Evolutionary conservation across 2,888 invertebrate species (phyloP), one percentile per base, ranked within the genome.

Genomic region (Tuberolachnus salignus): DNA sequence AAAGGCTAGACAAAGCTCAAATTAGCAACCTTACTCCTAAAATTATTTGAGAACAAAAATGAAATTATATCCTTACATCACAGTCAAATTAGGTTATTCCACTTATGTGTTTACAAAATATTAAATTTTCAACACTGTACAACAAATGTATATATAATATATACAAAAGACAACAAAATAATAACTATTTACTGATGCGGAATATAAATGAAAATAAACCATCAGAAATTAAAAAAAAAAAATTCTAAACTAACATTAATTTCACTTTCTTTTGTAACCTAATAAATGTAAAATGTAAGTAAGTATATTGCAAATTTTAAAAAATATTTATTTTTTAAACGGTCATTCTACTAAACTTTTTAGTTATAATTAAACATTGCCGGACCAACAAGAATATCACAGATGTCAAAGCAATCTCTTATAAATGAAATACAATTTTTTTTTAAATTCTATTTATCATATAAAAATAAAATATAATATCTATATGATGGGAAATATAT

Each of bases 311-410:
- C 42, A 19, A 53, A 46, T 61, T 61, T 51, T 21, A 72, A 73
- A 51, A 64, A 64, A 74, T 23, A 53, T 74, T 74, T 64, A 23
- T n/a, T 64, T 63, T 13, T 42, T 49, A 67, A 83, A 82, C 82
- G 82, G 83, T 83, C 82, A 83, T 82, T 82, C 83, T 83, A 82
- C 83, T 66, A 49, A 23, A 57, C 13, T 53, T 21, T 6, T 64
- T 57, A 26, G 23, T n/a, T n/a, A n/a, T n/a, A n/a, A n/a, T 49
- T 81, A 72, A 71, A 80, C 80, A 57, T 74, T 81, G 81, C 83
- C 83, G 82, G 83, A 82, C 82, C 83, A 82, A 83, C 82, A 81
- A 82, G 82, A 83, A 83, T 83, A 83, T 83, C 83, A 83, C 83
- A 83, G 82, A 75, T 26, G 57, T 57, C 16, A 8, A 57, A 57